Base-by-base conservation (phyloP, 1,140 invertebrate genomes). In the Anadara kagoshimensis region DNA sequence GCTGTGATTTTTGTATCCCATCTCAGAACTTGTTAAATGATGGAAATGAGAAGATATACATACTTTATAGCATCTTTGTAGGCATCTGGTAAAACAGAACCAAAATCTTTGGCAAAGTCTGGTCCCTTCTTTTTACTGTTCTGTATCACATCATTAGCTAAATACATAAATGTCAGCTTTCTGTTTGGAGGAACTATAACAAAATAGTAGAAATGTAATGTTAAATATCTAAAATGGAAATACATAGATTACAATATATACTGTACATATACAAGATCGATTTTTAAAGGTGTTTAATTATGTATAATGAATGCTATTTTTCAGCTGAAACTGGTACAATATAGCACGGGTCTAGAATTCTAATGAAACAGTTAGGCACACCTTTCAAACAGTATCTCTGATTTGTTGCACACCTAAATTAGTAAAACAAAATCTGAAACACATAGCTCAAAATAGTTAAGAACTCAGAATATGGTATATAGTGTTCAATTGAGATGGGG, bases 101-200 rank as follows among this genome's bases (percentile, higher is more conserved):
- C 83, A 83, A 90, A 91, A 45, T 87, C 85, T 88, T 94, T 94
- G 14, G 95, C 94, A 91, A 97, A 99, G 89, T 99, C 97, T 8
- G 96, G 96, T 0, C 96, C 97, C 90, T 99, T 99, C 85, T 98
- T 98, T 84, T 96, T 96, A 85, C 97, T 97, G 85, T 99, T 99
- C 88, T 99, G 98, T 75, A 77, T 80, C 29, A 99, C 96, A 92
- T 99, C 98, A 92, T 99, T 99, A 5, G 98, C 97, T 73, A 99
- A 90, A 88, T 99, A 99, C 93, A 99, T 95, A 82, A 97, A 96
- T 26, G 95, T 98, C 57, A 99, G 89, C 85, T 97, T 97, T 79
- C 94, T 93, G 67, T 91, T 92, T 75, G 96, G 93, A 63, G 96
- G 94, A 0, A 93, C 97, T 98, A 91, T 69, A 93, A 93, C 78